A percentile compares a stretch with the other conserved stretches of the same genome.
These are phyloP conservation scores for Tragopan temminckii DNA, from an alignment of 2,797 vertebrate species.

Conservation along the genomic window DNA sequence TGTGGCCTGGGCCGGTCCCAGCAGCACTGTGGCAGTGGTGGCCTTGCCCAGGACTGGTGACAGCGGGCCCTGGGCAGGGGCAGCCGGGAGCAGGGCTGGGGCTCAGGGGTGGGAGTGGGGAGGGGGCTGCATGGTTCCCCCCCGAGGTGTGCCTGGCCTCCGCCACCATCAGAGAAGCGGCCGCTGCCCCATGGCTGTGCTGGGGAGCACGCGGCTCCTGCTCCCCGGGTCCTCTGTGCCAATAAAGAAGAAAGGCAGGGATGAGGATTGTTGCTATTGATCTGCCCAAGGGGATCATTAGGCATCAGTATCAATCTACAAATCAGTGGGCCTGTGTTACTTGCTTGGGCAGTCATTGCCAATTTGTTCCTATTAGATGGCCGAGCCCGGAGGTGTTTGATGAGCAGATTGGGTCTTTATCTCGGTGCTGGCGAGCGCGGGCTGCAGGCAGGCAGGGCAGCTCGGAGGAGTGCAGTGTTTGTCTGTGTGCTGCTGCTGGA, in stretches of 20 bases:
- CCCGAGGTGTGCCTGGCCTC: fast-evolving
- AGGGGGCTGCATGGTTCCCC: background rate
- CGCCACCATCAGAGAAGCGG: fast-evolving
- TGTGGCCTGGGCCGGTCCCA: background rate
- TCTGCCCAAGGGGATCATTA: conserved; percentile 99
- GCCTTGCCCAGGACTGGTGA: background rate
- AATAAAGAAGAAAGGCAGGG: conserved; percentile 96
- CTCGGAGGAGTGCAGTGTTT: conserved; percentile 66
- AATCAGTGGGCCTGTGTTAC: conserved; percentile 93
- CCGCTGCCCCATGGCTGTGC: background rate
- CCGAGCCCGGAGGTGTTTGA: conserved; percentile 92
- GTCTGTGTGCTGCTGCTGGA: conserved; percentile 60
- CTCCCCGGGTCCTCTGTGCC: conserved; percentile 87
- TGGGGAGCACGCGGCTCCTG: background rate
- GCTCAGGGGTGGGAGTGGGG: fast-evolving
- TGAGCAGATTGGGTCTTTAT: conserved; percentile 89
- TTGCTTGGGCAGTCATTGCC: conserved; percentile 96
- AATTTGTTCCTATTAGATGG: conserved; percentile 99
- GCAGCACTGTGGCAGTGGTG: background rate
- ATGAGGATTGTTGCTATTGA: conserved; percentile 99
- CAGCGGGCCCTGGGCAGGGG: background rate
- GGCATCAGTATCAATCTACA: conserved; percentile 99
- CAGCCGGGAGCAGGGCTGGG: background rate
- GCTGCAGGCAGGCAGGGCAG: conserved; percentile 65
- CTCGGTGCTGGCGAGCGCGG: conserved; percentile 76